Base-by-base conservation (phyloP, 2,113 vertebrate genomes). In the Scomber colias region DNA sequence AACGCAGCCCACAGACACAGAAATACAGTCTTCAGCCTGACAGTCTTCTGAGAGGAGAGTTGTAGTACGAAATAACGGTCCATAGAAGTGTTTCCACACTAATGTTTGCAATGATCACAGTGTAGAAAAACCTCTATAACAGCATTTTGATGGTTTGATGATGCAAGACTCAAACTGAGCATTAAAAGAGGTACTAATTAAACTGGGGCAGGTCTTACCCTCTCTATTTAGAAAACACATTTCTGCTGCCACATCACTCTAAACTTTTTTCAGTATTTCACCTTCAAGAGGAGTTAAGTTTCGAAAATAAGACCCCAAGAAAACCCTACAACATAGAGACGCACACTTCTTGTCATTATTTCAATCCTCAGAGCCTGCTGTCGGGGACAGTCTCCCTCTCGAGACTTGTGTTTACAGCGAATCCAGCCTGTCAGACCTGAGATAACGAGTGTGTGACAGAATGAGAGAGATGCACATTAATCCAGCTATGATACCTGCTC, bases 391-490 rank as follows among this genome's bases (percentile, higher is more conserved):
- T 44, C 19, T 79, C 64, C 46, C 69, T 46, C 77, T 53, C 3
- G 76, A 72, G 77, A 82, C 11, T 21, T 17, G 45, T 66, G 80
- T 85, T 76, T 71, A 86, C 74, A 69, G 79, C n/a, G 3, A 57
- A 61, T 30, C 50, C 81, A 72, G 66, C 73, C 74, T 81, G 81
- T 90, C 67, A 78, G 60, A 59, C 67, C 27, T 2, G n/a, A 65
- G 83, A 87, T 87, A 83, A 75, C 53, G 44, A 68, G 66, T 55
- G 69, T 87, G 82, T 79, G 85, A 83, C 69, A 78, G 65, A 49
- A 45, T 27, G 87, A 72, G 77, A 72, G 35, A 55, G 31, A 77
- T 30, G 21, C 74, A 73, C 49, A 76, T 82, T 74, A 86, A 83
- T 84, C 73, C 73, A 72, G 79, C 68, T 80, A 68, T 61, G 53